Conservation (phyloP, 2,797 vertebrate genomes). For the Meriones psammophilus region DNA sequence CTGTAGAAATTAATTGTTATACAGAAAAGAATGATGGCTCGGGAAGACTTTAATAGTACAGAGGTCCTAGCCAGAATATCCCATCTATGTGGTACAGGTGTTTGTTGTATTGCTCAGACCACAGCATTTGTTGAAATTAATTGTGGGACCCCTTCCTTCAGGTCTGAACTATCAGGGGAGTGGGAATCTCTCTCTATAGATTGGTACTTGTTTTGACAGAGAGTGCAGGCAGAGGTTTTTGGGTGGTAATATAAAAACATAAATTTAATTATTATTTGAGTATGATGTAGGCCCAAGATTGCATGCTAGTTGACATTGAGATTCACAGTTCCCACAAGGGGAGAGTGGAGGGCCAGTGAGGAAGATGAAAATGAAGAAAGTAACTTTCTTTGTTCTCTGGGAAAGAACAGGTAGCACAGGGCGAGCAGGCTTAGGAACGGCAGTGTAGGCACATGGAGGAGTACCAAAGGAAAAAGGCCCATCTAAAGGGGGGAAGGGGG, state of each 20-base stretch:
- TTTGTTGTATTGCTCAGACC: not conserved
- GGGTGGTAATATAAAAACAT: not conserved
- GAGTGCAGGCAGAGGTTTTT: not conserved
- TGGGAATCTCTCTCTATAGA: not conserved
- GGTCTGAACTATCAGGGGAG: not conserved
- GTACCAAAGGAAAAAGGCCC: too few species aligned
- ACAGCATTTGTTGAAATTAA: not conserved
- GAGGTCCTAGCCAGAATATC: not conserved
- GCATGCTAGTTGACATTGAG: not conserved
- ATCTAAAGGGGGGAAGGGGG: not conserved
- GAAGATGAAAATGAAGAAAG: not conserved
- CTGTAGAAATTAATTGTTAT: not conserved
- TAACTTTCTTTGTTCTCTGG: not conserved
- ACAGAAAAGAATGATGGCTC: not conserved
- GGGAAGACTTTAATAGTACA: not conserved
- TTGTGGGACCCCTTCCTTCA: not conserved
- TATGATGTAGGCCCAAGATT: not conserved
- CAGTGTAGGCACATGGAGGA: not conserved
- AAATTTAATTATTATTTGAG: not conserved
- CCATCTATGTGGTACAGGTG: not conserved
- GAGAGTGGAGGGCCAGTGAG: too few species aligned
- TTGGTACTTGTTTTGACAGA: not conserved
- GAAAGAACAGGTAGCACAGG: not conserved
- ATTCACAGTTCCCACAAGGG: not conserved
- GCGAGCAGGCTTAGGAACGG: not conserved